A percentile compares a stretch with the other conserved stretches of the same genome.
phyloP scores from a whole-genome alignment of 2,888 invertebrate genomes.

The Tetramorium bicarinatum region DNA sequence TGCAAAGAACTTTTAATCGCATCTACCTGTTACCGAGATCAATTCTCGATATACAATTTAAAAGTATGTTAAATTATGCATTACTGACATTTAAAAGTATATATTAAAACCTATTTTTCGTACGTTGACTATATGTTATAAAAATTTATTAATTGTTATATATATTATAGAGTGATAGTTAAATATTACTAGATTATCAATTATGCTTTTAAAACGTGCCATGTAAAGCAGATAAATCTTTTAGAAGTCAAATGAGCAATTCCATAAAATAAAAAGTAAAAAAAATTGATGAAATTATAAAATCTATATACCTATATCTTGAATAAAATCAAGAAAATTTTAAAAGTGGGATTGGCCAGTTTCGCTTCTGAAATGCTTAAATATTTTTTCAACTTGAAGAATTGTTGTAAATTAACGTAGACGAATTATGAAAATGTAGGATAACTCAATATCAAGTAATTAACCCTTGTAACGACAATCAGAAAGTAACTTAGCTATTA shows the following conservation, averaged over 20 bases:
- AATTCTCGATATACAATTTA: constrained; percentile 2
- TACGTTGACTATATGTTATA: not conserved
- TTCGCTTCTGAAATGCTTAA: not conserved
- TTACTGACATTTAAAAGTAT: not conserved
- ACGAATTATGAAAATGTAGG: not conserved
- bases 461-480: not conserved
- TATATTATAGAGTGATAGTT: not conserved
- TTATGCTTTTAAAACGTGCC: not conserved
- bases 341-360: not conserved
- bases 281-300: not conserved
- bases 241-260: not conserved
- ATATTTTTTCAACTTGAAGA: not conserved
- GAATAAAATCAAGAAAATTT: not conserved
- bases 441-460: not conserved
- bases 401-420: not conserved
- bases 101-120: not conserved
- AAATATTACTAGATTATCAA: not conserved
- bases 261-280: not conserved
- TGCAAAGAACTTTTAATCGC: constrained; percentile 38
- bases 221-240: not conserved
- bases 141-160: not conserved
- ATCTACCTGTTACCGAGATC: not conserved
- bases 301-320: not conserved
- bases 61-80: constrained; percentile 11
- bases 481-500: not conserved